These are phyloP conservation scores for Pogonocherus hispidulus DNA, from an alignment of 2,888 invertebrate genomes.

Conservation along the genomic window DNA sequence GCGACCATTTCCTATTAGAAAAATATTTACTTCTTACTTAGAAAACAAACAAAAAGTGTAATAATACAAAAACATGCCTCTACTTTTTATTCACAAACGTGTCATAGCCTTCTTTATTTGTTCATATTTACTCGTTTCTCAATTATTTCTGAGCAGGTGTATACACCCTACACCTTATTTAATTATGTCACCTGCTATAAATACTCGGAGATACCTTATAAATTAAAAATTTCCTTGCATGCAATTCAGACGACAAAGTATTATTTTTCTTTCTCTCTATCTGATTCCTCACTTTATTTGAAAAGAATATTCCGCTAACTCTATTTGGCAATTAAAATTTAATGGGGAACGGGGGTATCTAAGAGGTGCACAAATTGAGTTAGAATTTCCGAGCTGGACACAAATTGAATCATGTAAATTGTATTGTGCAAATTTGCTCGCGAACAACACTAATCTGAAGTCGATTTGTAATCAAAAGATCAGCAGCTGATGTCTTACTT, in stretches of 20 bases:
- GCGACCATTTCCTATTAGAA: too few species aligned
- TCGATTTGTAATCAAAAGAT: constrained; percentile 26
- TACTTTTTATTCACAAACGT: too few species aligned
- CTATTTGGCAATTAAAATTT: constrained; percentile 38
- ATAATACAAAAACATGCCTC: too few species aligned
- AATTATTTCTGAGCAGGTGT: too few species aligned
- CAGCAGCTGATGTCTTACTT: neutral
- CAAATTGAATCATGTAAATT: constrained; percentile 48
- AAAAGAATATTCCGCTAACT: neutral
- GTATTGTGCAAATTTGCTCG: constrained; percentile 47
- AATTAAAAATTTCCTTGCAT: too few species aligned
- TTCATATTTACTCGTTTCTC: too few species aligned
- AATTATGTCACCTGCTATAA: too few species aligned
- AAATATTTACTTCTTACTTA: too few species aligned
- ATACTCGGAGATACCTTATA: too few species aligned
- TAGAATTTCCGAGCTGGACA: constrained; percentile 41
- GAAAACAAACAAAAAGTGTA: too few species aligned
- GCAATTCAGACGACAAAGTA: neutral
- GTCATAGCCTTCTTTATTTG: too few species aligned
- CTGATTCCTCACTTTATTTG: neutral
- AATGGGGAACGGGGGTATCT: constrained; percentile 39
- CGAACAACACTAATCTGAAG: constrained; percentile 45
- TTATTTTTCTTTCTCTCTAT: neutral
- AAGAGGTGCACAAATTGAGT: constrained; percentile 44
- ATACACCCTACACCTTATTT: too few species aligned